Evolutionary conservation across 2,888 invertebrate species (phyloP), one percentile per base, ranked within the genome.

Genomic region (Myopa tessellatipennis): DNA sequence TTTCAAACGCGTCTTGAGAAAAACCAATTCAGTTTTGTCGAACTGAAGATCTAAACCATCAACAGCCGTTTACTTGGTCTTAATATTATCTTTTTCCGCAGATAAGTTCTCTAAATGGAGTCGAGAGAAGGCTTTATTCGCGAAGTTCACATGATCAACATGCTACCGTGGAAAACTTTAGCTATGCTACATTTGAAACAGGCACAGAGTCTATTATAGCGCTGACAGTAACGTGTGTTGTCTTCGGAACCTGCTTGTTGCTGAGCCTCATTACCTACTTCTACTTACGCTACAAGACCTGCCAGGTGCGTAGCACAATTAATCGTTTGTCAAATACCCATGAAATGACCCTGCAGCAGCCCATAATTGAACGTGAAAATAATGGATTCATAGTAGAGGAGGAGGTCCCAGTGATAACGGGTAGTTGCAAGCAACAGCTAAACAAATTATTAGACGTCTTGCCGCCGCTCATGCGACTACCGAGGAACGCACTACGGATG

Each of bases 281-380:
- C 77, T 89, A 90, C 80, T 82, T 91, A 61, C 88, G 90, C 58
- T 89, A 88, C 78, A 88, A 88, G 77, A 88, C 88, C 16, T 87
- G 87, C 78, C 87, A 90, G n/a, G 26, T 82, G 78, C 63, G 84
- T 14, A 34, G 18, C 45, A 26, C 18, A 18, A 73, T 81, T 14
- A 74, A 79, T 69, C 80, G 83, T 1, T 82, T 84, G 60, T 87
- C 90, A 8, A 87, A 91, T 50, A 91, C 91, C 61, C 93, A 93
- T 83, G 93, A 93, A 85, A 88, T 93, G 89, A 94, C 95, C 0
- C 87, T 95, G 36, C 95, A 95, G 85, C 95, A 95, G 78, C 94
- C 95, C 0, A 93, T 95, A 84, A 92, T 94, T 79, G 95, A 95
- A 89, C 81, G 91, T 86, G 95, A 95, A 87, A 95, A 95, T 85